Evolutionary conservation across 2,888 invertebrate genomes (phyloP).

Genomic region (Netelia melanura): DNA sequence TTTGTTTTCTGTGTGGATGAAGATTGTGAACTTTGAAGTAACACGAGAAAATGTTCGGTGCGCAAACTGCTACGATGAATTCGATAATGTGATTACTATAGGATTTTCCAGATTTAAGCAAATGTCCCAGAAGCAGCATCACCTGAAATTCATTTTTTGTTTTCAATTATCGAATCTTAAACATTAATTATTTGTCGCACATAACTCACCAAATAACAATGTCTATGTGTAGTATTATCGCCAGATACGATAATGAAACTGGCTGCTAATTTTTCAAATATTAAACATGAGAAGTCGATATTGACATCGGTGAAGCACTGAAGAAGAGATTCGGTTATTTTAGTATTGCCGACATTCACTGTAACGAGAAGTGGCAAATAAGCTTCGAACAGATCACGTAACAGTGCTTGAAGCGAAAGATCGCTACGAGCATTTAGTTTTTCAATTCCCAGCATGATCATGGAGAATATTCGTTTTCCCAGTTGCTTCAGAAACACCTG

Average conservation of each 20-base stretch:
- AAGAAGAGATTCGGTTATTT: conserved; percentile 77
- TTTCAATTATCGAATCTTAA: neutral
- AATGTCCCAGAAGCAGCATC: conserved; percentile 77
- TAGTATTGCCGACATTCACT: conserved; percentile 71
- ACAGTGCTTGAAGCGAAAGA: conserved; percentile 76
- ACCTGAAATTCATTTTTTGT: conserved; percentile 71
- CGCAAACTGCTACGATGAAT: conserved; percentile 76
- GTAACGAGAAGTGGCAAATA: conserved; percentile 80
- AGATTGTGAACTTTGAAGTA: conserved; percentile 80
- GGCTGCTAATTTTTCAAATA: conserved; percentile 77
- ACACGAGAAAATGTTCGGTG: conserved; percentile 76
- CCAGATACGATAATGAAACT: conserved; percentile 77
- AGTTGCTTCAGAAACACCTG: conserved; percentile 73
- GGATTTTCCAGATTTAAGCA: conserved; percentile 75
- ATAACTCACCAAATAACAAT: conserved; percentile 79
- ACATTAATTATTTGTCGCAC: neutral
- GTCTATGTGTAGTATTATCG: conserved; percentile 79
- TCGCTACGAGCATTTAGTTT: conserved; percentile 77
- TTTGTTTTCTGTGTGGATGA: conserved; percentile 80
- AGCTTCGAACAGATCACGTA: conserved; percentile 80
- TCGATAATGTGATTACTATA: conserved; percentile 74
- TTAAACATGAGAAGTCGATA: conserved; percentile 73
- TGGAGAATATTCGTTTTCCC: conserved; percentile 81
- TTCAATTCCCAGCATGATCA: conserved; percentile 81
- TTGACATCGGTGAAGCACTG: conserved; percentile 79